Evolutionary conservation across 2,113 vertebrate species (phyloP), one percentile per base, ranked within the genome.

Genomic region (Cryptomyrus ogoouensis): DNA sequence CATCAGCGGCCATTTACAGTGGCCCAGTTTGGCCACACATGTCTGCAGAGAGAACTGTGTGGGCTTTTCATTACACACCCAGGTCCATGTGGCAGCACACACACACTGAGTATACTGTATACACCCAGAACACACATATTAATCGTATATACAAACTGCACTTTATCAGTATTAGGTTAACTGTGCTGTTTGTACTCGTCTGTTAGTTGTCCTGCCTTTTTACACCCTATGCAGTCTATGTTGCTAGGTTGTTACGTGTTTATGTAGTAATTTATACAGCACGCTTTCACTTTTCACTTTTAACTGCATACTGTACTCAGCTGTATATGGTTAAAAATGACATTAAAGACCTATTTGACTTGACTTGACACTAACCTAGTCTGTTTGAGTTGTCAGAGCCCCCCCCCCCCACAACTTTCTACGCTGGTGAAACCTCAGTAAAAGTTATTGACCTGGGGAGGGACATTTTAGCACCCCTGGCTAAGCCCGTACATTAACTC

Each of bases 1-100:
- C 87, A 44, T 24, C 83, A 85, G 39, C 7, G 8, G 83, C 89
- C 83, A 91, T 93, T 94, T 93, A 90, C 95, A 93, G 93, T 94
- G 91, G 93, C 93, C 93, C 93, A 94, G 93, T 35, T 27, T 86
- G 83, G 15, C 44, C 58, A 87, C n/a, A 24, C 44, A 24, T 17
- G 4, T 39, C 62, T 74, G 12, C n/a, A 8, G 2, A 66, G 53
- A 24, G 52, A 35, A 44, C 27, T 50, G 56, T 74, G 62, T 24
- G 31, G 46, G 66, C 66, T 77, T 49, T 35, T 46, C 27, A 35
- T 93, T 93, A 94, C 50, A 87, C 80, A 89, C 35, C 52, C 88
- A 56, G 27, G 7, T 31, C 62, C 62, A 74, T 15, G 31, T 15
- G 12, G 4, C 66, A 74, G 66, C 80, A 83, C 83, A 89, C 86